Base-by-base conservation (phyloP, 35 echinoderm and acorn worm genomes). In the Apostichopus californicus region DNA sequence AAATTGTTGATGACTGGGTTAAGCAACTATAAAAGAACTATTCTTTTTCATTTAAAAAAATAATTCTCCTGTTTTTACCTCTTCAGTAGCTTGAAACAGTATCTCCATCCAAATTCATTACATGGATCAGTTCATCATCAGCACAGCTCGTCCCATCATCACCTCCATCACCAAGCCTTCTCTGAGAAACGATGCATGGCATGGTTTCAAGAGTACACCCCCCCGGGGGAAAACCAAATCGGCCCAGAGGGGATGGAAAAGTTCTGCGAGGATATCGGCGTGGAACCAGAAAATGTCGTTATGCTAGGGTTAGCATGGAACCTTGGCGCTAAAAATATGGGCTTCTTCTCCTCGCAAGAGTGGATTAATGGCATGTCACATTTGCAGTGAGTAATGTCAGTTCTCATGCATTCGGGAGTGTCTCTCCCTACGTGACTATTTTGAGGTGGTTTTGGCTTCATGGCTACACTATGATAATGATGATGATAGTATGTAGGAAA, bases 231-330 rank as follows among this genome's bases (percentile, higher is more conserved):
- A 63, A 78, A 91, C 52, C 46, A 83, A 8, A 86, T 95, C 26
- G 97, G 97, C 23, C 97, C 97, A 7, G 95, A 96, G 56, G 97
- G 97, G 9, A 99, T 99, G 97, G 97, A 99, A 79, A 96, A 99
- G 89, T 99, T 99, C 79, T 99, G 97, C 89, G 95, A 99, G 70
- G 97, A 99, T 56, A 99, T 99, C 53, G 97, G 97, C 8, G 95
- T 99, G 55, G 97, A 96, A 57, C 97, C 97, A 34, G 93, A 99
- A 91, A 99, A 99, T 56, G 92, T 99, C 46, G 93, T 99, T 46
- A 99, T 99, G 97, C 83, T 99, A 77, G 93, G 94, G 15, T 64
- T 99, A 9, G 97, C 97, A 12, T 99, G 97, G 97, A 96, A 95
- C 70, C 90, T 99, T 9, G 93, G 95, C 57, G 97, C 97, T 28